These are phyloP conservation scores for Phaethon lepturus DNA, from an alignment of 2,113 vertebrate species.

Conservation along the genomic window DNA sequence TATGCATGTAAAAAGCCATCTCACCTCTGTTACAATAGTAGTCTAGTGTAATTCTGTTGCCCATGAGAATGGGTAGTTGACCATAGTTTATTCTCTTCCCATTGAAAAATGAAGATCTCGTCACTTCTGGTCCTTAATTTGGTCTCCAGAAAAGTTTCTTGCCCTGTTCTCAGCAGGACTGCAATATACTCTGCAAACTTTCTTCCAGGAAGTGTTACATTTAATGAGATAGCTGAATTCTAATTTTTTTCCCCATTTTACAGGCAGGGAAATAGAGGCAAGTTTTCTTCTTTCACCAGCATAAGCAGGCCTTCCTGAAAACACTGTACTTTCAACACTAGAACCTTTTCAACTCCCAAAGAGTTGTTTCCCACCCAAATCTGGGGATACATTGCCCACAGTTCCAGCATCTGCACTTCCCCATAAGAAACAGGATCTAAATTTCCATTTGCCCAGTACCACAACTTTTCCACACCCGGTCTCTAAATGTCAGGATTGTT, in stretches of 20 bases:
- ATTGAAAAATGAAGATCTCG: not conserved
- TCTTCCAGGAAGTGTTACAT: not conserved
- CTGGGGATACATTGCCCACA: not conserved
- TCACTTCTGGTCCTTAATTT: not conserved
- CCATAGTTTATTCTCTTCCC: not conserved
- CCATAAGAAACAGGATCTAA: not conserved
- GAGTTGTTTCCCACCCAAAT: not conserved
- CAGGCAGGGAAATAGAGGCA: not conserved
- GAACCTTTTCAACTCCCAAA: not conserved
- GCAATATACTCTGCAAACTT: not conserved
- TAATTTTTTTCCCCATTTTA: not conserved
- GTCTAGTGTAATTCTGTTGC: not conserved
- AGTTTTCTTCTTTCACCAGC: not conserved
- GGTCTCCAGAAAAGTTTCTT: not conserved
- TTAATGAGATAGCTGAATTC: not conserved
- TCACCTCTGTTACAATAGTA: not conserved
- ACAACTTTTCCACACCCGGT: not conserved
- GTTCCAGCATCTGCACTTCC: not conserved
- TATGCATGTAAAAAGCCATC: not conserved
- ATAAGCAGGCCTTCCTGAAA: not conserved
- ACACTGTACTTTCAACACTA: not conserved
- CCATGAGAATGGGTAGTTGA: not conserved
- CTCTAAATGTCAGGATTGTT: slow-evolving; percentile 5
- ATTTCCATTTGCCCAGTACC: not conserved
- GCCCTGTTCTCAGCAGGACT: not conserved